Conservation (phyloP, 53 echinoderm and acorn worm species). For the Patiria pectinifera region DNA sequence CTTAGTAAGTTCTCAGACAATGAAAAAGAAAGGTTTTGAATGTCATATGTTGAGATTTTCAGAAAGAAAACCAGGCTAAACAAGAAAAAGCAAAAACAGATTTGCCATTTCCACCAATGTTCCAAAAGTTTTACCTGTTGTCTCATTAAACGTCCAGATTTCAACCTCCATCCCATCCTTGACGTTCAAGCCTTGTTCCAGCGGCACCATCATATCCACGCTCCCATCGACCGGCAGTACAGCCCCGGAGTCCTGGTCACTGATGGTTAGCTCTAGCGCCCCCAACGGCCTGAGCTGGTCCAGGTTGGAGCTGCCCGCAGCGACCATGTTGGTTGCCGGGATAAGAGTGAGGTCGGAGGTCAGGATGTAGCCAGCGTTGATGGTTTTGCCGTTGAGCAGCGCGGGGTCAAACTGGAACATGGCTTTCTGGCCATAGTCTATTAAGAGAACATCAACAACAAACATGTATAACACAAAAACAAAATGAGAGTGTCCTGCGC, state of each 20-base stretch:
- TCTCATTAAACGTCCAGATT: constrained; percentile 49
- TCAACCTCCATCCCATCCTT: constrained; percentile 48
- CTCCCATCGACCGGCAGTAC: constrained; percentile 8
- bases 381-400: constrained; percentile 20
- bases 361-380: constrained; percentile 30
- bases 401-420: constrained; percentile 39
- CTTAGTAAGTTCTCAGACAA: too few species aligned
- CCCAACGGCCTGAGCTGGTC: constrained; percentile 23
- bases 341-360: constrained; percentile 39
- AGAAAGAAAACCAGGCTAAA: too few species aligned
- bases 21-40: too few species aligned
- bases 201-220: constrained; percentile 49
- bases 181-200: constrained; percentile 26
- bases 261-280: constrained; percentile 54
- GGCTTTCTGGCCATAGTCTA: constrained; percentile 40
- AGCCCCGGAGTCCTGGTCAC: constrained; percentile 28
- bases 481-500: background rate
- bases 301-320: background rate
- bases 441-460: background rate
- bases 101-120: too few species aligned
- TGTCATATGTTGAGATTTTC: too few species aligned
- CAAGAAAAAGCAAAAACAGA: too few species aligned
- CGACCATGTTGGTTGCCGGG: background rate
- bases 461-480: background rate
- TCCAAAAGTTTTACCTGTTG: constrained; percentile 16